Evolutionary conservation across 30 jellyfish, hydroid and myxozoan genomes (phyloP).

Genomic region (Rhopilema esculentum): DNA sequence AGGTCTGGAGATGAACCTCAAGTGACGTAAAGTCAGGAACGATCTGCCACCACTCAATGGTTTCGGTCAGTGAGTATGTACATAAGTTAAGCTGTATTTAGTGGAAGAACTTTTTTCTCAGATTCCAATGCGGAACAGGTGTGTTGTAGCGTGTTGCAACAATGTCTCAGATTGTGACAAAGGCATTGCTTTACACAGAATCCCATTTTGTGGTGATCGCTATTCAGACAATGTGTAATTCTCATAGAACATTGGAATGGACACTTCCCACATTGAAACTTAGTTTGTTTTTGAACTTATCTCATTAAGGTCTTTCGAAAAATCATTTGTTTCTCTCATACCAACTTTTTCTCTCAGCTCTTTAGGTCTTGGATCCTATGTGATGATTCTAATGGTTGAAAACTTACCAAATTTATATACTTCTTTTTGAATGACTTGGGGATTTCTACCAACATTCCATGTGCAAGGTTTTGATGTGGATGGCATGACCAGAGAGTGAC

Average conservation of each 20-base stretch:
- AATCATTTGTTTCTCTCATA: constrained; percentile 8
- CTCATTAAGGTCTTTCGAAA: constrained; percentile 29
- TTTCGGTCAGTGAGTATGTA: too few relatives aligned
- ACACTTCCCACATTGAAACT: constrained; percentile 57
- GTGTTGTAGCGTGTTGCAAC: background rate
- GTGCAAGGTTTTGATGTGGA: constrained; percentile 73
- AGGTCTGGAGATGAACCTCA: background rate
- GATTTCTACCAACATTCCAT: constrained; percentile 65
- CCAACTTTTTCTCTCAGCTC: constrained; percentile 39
- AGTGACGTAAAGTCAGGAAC: too few relatives aligned
- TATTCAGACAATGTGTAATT: background rate
- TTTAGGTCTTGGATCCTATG: constrained; percentile 78
- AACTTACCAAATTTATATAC: constrained; percentile 55
- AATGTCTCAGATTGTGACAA: background rate
- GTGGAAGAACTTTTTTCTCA: background rate
- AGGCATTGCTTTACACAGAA: background rate
- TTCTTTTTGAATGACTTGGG: constrained; percentile 32
- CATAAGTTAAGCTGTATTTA: too few relatives aligned
- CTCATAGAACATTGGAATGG: constrained; percentile 34
- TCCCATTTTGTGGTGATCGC: background rate
- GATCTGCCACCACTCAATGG: too few relatives aligned
- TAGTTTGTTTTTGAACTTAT: constrained; percentile 22
- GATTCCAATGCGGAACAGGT: background rate
- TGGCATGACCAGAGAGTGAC: constrained; percentile 43
- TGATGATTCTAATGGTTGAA: constrained; percentile 6